These are phyloP conservation scores for Thereva unica DNA, from an alignment of 2,888 invertebrate species.

Conservation along the genomic window DNA sequence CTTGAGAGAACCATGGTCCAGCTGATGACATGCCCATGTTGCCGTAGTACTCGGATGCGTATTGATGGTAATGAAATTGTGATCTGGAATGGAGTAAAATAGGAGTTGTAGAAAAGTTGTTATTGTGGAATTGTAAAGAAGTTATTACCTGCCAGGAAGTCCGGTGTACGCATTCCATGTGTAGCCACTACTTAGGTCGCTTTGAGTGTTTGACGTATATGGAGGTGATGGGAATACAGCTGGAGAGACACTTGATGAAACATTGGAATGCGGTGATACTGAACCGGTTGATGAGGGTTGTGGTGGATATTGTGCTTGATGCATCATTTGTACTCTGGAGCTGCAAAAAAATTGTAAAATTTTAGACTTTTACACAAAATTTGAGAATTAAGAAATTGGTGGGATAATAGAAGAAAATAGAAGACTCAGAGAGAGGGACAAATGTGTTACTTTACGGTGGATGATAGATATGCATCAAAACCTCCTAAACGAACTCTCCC, in stretches of 20 bases:
- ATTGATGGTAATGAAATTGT: constrained; percentile 57
- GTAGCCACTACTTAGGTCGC: constrained; percentile 45
- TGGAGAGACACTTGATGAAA: constrained; percentile 55
- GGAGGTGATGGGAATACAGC: constrained; percentile 55
- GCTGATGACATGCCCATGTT: constrained; percentile 54
- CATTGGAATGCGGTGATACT: constrained; percentile 53
- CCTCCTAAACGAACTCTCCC: too few species aligned
- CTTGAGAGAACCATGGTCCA: constrained; percentile 55
- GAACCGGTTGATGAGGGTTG: constrained; percentile 57
- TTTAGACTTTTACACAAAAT: neutral
- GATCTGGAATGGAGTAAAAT: constrained; percentile 46
- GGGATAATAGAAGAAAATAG: neutral
- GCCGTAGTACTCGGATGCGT: constrained; percentile 56
- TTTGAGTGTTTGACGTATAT: constrained; percentile 52
- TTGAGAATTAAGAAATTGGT: neutral
- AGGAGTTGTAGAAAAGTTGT: neutral
- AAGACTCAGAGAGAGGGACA: too few species aligned
- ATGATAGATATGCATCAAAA: too few species aligned
- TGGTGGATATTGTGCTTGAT: constrained; percentile 51
- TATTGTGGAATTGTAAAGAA: neutral
- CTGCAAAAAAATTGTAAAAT: neutral
- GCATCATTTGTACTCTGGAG: constrained; percentile 29
- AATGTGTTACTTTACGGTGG: too few species aligned
- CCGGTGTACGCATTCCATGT: constrained; percentile 53
- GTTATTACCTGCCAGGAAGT: constrained; percentile 52